A percentile compares a stretch with the other conserved stretches of the same genome.
Conservation (phyloP, 2,888 invertebrate species). For the Melinaea menophilus region DNA sequence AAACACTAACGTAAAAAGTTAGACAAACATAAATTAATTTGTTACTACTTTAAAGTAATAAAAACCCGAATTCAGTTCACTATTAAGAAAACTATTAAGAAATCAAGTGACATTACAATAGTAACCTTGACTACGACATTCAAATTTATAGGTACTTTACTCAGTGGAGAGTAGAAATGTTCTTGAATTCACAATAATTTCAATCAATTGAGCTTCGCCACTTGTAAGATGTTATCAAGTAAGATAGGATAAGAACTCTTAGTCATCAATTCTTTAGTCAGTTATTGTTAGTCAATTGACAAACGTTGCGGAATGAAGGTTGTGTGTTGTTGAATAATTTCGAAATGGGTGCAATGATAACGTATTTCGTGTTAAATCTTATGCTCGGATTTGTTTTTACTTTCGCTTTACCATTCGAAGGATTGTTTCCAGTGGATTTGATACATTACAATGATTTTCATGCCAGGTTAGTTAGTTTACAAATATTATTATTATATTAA, state of each 20-base stretch:
- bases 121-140: no score
- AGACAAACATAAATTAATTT: no score
- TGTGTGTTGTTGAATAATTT: slow-evolving; percentile 10
- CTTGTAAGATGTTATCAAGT: background rate
- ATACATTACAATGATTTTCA: slow-evolving; percentile 79
- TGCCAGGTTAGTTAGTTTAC: slow-evolving; percentile 62
- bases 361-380: slow-evolving; percentile 29
- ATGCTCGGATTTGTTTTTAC: slow-evolving; percentile 37
- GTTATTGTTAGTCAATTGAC: slow-evolving; percentile 23
- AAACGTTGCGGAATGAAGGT: slow-evolving; percentile 19
- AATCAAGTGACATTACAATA: no score
- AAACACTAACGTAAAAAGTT: no score
- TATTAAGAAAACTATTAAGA: no score
- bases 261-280: slow-evolving; percentile 5
- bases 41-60: no score
- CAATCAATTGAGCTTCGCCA: no score
- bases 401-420: slow-evolving; percentile 56
- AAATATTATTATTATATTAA: background rate
- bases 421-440: slow-evolving; percentile 74
- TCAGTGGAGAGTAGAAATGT: no score
- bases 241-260: slow-evolving; percentile 19
- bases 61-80: no score
- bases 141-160: no score
- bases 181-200: no score
- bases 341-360: slow-evolving; percentile 28